Base-by-base conservation (phyloP, 37 sponge, comb jelly and placozoan species). In the Dysidea cf. avara region DNA sequence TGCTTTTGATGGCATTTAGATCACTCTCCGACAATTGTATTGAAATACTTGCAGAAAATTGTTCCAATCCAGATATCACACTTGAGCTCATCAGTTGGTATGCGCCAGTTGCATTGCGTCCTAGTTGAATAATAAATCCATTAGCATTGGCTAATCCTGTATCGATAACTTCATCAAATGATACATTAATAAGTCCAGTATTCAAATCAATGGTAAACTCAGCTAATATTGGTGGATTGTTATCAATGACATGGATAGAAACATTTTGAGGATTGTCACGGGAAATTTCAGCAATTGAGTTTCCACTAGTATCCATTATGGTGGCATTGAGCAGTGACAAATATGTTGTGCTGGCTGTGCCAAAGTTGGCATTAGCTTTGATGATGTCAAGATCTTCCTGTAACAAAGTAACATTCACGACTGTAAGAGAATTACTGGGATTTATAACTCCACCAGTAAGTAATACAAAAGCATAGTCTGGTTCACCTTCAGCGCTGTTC, bases 151-250 rank as follows among this genome's bases (percentile, higher is more conserved):
- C 84, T 40, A 74, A 68, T 36, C 7, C 16, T 64, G 74, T 71
- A n/a, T 66, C 28, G 4, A 95, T 65, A 0, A 90, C 77, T 75
- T 95, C 96, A 80, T 81, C 58, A 64, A 95, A 90, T 6, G 92
- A 74, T 2, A 90, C 36, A 35, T 58, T 57, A 13, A 95, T 80
- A 18, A 81, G 33, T 12, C 88, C 87, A 43, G 34, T 61, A 58
- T 90, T 90, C 51, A 95, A 48, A 51, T 95, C 96, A 6, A 95
- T 76, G 16, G 61, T 56, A 56, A 81, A 90, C 38, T 21, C 56
- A 33, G 72, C 39, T 25, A 95, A 37, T 32, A 55, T 39, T 16
- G 96, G 96, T 69, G 88, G 77, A 7, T 46, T 79, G 16, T 37
- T 57, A 56, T 95, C 96, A 71, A 87, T 80, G 2, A 73, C 68